These are phyloP conservation scores for Laterallus jamaicensis DNA, from an alignment of 2,113 vertebrate genomes.

Conservation along the genomic window DNA sequence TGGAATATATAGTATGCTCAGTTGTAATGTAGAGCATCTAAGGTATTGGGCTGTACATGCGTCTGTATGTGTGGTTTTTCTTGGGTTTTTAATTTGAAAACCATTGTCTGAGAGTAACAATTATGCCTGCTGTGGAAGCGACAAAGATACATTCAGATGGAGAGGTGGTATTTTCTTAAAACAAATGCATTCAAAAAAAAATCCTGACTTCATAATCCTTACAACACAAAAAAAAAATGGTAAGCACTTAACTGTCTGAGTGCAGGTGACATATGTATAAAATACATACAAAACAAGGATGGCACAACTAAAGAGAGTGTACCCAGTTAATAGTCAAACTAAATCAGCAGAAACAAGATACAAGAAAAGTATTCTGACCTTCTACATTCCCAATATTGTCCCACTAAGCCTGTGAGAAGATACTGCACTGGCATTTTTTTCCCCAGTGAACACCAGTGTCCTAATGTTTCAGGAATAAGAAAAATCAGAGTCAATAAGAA, in stretches of 20 bases:
- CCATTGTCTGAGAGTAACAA: neutral
- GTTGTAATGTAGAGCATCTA: neutral
- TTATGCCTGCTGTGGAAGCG: neutral
- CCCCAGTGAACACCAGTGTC: neutral
- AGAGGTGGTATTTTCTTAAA: conserved; percentile 28
- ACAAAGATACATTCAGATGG: conserved; percentile 21
- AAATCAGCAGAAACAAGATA: neutral
- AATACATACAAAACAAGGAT: conserved; percentile 44
- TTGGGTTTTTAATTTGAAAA: neutral
- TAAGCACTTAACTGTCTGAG: conserved; percentile 1
- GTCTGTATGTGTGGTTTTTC: neutral
- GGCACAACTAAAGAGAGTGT: neutral
- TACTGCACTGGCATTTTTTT: neutral
- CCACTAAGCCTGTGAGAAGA: neutral
- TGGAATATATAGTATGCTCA: neutral
- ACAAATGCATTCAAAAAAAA: neutral
- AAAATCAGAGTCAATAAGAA: neutral
- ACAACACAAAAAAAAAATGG: neutral
- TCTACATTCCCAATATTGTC: neutral
- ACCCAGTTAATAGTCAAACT: neutral
- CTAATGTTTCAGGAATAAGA: neutral
- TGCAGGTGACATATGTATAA: conserved; percentile 17
- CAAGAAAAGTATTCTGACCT: neutral
- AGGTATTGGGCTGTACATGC: neutral
- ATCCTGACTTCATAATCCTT: conserved; percentile 54